Evolutionary conservation across 2,888 invertebrate species (phyloP).

Genomic region (Ferdinandea cuprea): DNA sequence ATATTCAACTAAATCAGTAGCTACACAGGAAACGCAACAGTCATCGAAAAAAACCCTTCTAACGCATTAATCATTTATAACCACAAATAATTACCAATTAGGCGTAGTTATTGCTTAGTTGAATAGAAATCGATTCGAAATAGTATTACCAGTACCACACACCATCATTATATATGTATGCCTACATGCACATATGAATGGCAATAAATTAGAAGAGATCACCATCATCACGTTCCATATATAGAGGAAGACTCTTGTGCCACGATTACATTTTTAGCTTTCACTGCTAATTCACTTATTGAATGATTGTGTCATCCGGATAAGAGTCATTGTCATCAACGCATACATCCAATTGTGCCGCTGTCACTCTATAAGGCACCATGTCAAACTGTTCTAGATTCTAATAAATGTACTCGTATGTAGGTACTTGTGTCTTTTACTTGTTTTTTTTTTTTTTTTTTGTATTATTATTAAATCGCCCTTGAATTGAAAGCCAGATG

Average conservation of each 20-base stretch:
- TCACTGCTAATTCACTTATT: slow-evolving; percentile 68
- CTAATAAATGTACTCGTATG: background rate
- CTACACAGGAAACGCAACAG: too few species aligned
- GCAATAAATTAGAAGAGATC: slow-evolving; percentile 33
- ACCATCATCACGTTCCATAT: slow-evolving; percentile 16
- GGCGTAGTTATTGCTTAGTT: too few species aligned
- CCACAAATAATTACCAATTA: background rate
- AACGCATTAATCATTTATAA: too few species aligned
- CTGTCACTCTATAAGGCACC: slow-evolving; percentile 2
- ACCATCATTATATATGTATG: too few species aligned
- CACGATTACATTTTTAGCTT: slow-evolving; percentile 41
- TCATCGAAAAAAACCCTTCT: too few species aligned
- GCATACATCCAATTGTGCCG: slow-evolving; percentile 23
- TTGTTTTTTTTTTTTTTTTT: slow-evolving; percentile 7
- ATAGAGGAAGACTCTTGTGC: slow-evolving; percentile 25
- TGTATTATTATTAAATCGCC: slow-evolving; percentile 58
- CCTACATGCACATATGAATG: background rate
- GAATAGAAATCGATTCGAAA: background rate
- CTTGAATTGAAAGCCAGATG: slow-evolving; percentile 72
- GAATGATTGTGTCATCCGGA: slow-evolving; percentile 75
- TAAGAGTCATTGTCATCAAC: slow-evolving; percentile 68
- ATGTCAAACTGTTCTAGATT: slow-evolving; percentile 28
- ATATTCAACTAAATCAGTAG: too few species aligned
- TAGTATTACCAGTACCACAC: background rate
- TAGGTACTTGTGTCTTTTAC: background rate